phyloP scores from a whole-genome alignment of 1,140 invertebrate species.

The Hyles euphorbiae region DNA sequence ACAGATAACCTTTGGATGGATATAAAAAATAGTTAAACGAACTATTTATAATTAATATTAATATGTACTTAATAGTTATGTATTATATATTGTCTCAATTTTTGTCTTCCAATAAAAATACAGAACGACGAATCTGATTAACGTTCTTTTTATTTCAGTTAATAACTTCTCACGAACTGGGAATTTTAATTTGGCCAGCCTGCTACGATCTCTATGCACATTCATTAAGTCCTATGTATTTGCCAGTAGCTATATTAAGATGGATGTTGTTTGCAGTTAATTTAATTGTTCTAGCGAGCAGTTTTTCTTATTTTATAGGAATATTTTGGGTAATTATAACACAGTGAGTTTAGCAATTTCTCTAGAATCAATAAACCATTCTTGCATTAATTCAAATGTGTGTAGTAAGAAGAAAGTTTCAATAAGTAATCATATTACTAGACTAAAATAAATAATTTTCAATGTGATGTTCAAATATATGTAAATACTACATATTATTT shows the following conservation, averaged over 20 bases:
- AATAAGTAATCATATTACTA: no score
- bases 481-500: no score
- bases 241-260: slow-evolving; percentile 18
- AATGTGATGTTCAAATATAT: no score
- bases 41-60: no score
- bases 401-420: no score
- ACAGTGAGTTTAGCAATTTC: background rate
- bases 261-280: slow-evolving; percentile 27
- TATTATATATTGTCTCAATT: no score
- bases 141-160: slow-evolving; percentile 20
- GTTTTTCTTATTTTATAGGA: slow-evolving; percentile 27
- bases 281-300: slow-evolving; percentile 19
- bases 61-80: no score
- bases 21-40: no score
- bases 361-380: no score
- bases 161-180: slow-evolving; percentile 17
- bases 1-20: no score
- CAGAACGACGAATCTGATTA: background rate
- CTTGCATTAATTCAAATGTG: no score
- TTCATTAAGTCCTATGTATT: slow-evolving; percentile 6
- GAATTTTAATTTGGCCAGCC: slow-evolving; percentile 20
- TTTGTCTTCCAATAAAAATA: background rate
- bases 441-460: no score
- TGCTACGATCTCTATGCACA: slow-evolving; percentile 23
- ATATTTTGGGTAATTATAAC: slow-evolving; percentile 27